Evolutionary conservation across 2,888 invertebrate species (phyloP).

Genomic region (Nezara viridula): DNA sequence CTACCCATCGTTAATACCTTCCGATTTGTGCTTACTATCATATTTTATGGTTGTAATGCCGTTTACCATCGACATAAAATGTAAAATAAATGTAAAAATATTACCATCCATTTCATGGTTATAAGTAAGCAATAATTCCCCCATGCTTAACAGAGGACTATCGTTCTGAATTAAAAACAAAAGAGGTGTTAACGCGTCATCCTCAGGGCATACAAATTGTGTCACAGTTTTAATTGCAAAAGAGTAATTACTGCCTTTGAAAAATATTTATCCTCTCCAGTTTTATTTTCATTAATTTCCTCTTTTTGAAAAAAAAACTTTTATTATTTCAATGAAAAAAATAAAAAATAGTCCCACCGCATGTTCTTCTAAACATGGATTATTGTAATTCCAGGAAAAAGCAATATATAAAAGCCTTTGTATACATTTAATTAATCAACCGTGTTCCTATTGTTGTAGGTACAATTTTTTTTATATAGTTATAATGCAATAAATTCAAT

Average conservation of each 20-base stretch:
- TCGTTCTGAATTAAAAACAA: neutral
- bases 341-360: neutral
- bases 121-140: too few relatives aligned
- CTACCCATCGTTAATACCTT: too few relatives aligned
- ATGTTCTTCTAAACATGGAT: neutral
- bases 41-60: too few relatives aligned
- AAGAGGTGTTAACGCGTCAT: neutral
- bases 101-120: too few relatives aligned
- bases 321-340: neutral
- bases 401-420: neutral
- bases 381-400: neutral
- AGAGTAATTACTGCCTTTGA: neutral
- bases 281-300: neutral
- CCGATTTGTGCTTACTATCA: too few relatives aligned
- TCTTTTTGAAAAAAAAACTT: neutral
- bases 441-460: neutral
- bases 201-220: neutral
- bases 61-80: too few relatives aligned
- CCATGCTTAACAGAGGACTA: neutral
- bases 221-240: neutral
- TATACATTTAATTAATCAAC: neutral
- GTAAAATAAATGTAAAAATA: too few relatives aligned
- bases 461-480: too few relatives aligned
- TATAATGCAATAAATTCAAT: too few relatives aligned
- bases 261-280: neutral